Base-by-base conservation (phyloP, 2,888 invertebrate genomes). In the Drosophila suboccidentalis region DNA sequence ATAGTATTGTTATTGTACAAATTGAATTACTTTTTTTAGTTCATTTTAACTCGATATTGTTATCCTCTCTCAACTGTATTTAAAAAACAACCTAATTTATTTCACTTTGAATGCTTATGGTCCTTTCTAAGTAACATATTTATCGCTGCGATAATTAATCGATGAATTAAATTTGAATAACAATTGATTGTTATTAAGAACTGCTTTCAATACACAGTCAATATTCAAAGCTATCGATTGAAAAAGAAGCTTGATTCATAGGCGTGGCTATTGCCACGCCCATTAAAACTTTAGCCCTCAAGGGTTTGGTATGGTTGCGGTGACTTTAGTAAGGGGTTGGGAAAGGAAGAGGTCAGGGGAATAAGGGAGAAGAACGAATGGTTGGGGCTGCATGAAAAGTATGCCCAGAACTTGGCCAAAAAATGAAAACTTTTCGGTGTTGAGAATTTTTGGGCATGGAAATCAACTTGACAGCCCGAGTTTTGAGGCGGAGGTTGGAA, bases 391-490 rank as follows among this genome's bases (percentile, higher is more conserved):
- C 26, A 41, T 55, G 59, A 63, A 47, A 70, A 47, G 43, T 64
- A 64, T 63, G 47, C 59, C 44, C 51, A 70, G 22, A 78, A 75
- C 38, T 71, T 55, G 49, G 73, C 36, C 36, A 49, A 68, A 73
- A 71, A 67, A 63, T 47, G 53, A 61, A 68, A 78, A 78, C 63
- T 73, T 73, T 78, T 43, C 57, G 62, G 34, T 59, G 60, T 17
- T 41, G 64, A 49, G 61, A 71, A 78, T 79, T 62, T 71, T 50
- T 41, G 68, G 68, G 66, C 66, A 71, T 73, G 71, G 59, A 82
- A 82, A 74, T 80, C 77, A 78, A 71, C 78, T 70, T 71, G 69
- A 74, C 65, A 69, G 69, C 46, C 78, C 47, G 36, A 64, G 61
- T 64, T 46, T 49, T 64, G 55, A 44, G 39, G 32, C 26, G 6